Evolutionary conservation across 2,888 invertebrate species (phyloP), one percentile per base, ranked within the genome.

Genomic region (Sipha maydis): DNA sequence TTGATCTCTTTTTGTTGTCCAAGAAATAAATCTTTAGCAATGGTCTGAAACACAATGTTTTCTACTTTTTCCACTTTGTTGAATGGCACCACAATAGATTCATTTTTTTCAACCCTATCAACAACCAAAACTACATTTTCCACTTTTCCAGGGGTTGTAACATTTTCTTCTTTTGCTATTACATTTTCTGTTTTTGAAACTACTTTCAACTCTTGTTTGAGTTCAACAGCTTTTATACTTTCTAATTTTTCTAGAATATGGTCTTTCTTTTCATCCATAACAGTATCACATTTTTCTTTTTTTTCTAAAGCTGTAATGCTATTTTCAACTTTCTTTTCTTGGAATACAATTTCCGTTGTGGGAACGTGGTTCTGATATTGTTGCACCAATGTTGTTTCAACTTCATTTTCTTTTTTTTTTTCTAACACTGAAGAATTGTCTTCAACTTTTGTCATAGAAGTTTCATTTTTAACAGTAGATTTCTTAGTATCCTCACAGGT

Each of bases 241-340:
- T 73, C 83, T 31, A 41, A n/a, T 48, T 54, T 71, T 31, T 71
- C 71, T 28, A 2, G 11, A 14, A 14, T 28, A 28, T 71, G 28
- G 28, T 31, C 28, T 71, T 71, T 14, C 14, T 4, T 71, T 71
- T 71, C 31, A 28, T 71, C 14, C 2, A 31, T 14, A 69, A 25
- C 11, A 8, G 69, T 34, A 21, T 17, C 73, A 73, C 17, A 7
- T 17, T 73, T 17, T 17, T 34, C 73, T 73, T 34, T 73, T 38
- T 75, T 75, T 75, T 75, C 21, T 25, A 89, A 84, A 88, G 75
- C 41, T 83, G 28, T 34, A 48, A 17, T 76, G 56, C 54, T 75
- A 17, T n/a, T 85, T 89, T 89, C 28, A 28, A 28, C 28, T 28
- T 71, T 71, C 14, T 71, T 71, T 91, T 0, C 91, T 91, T 90